A percentile compares a stretch with the other conserved stretches of the same genome.
phyloP scores from a whole-genome alignment of 2,113 vertebrate species.

The Heterocephalus glaber region DNA sequence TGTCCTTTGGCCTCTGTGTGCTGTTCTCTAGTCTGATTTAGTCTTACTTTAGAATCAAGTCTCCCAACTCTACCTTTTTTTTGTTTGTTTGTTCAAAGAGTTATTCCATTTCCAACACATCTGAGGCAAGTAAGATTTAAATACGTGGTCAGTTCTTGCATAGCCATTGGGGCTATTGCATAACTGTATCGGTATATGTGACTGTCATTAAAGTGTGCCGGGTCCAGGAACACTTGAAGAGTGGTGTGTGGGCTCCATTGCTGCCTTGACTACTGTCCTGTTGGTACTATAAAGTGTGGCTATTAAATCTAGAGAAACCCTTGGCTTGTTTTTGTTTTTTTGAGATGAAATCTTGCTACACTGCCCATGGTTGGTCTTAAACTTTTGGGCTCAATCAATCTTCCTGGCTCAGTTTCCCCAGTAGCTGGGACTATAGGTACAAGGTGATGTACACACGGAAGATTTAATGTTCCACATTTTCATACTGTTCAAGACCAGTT shows the following conservation, averaged over 20 bases:
- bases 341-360: not conserved
- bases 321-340: not conserved
- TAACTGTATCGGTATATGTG: fast-evolving
- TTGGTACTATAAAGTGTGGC: too few species aligned
- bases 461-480: not conserved
- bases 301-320: not conserved
- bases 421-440: not conserved
- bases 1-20: not conserved
- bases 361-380: not conserved
- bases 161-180: too few species aligned
- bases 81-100: not conserved
- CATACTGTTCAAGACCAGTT: not conserved
- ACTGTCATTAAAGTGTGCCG: not conserved
- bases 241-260: not conserved
- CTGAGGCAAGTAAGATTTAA: not conserved
- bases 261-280: not conserved
- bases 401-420: not conserved
- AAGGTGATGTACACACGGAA: not conserved
- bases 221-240: not conserved
- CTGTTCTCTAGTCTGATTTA: not conserved
- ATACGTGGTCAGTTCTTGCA: not conserved
- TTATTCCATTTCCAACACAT: not conserved
- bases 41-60: not conserved
- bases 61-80: not conserved
- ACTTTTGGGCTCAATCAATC: not conserved